phyloP scores from a whole-genome alignment of 2,113 vertebrate species.

The Dasyurus viverrinus region DNA sequence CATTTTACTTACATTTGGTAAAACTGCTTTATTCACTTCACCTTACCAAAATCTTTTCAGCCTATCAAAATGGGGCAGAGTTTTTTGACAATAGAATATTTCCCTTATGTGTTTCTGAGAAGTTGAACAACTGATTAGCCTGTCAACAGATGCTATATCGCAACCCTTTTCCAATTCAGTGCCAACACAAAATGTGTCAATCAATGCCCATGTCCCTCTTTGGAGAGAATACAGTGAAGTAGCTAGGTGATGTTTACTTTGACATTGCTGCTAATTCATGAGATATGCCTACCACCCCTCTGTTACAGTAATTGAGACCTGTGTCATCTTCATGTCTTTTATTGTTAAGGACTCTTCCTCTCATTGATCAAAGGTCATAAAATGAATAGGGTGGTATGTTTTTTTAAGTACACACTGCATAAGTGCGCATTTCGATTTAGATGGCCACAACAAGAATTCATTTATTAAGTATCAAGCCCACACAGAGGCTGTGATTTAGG shows the following conservation, averaged over 20 bases:
- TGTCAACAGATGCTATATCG: constrained; percentile 21
- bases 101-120: constrained; percentile 50
- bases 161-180: constrained; percentile 27
- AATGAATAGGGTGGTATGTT: not conserved
- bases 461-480: not conserved
- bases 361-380: not conserved
- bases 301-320: constrained; percentile 25
- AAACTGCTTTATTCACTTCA: constrained; percentile 35
- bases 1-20: constrained; percentile 48
- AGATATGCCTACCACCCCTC: not conserved
- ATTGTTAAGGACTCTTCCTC: constrained; percentile 6
- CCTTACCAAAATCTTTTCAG: constrained; percentile 30
- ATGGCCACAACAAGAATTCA: not conserved
- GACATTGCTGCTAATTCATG: not conserved
- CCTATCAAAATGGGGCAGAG: constrained; percentile 29
- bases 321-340: not conserved
- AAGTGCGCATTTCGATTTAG: not conserved
- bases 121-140: constrained; percentile 37
- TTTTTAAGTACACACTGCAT: not conserved
- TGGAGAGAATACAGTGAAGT: not conserved
- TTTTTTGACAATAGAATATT: constrained; percentile 34
- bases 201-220: constrained; percentile 10
- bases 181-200: constrained; percentile 38
- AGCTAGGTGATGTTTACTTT: constrained; percentile 30
- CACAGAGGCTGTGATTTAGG: not conserved